Base-by-base conservation (phyloP, 2,113 vertebrate genomes). In the Chloroceryle aenea region DNA sequence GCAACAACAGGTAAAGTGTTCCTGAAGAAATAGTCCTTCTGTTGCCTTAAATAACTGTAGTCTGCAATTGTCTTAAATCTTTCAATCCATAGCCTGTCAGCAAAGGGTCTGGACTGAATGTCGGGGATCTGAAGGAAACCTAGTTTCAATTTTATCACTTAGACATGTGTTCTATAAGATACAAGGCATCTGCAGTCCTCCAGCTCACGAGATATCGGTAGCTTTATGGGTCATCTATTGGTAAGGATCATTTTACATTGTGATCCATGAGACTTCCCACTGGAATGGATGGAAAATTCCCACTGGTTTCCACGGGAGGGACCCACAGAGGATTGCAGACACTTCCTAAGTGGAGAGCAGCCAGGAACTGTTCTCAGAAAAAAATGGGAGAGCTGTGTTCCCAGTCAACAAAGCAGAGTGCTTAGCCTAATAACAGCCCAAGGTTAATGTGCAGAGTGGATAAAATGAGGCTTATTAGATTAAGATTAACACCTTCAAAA, bases 161-260 rank as follows among this genome's bases (percentile, higher is more conserved):
- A 26, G 56, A 23, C 26, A 32, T 9, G 7, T 21, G 20, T n/a
- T 85, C 19, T 50, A 6, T 16, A 7, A 32, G 34, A 32, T 2
- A 5, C 2, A 4, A 40, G 61, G 15, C 19, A 10, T 23, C 45
- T 52, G 23, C 42, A 53, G 30, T 20, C 59, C 21, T 2, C 23
- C 34, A 45, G 29, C 40, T 66, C 32, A 4, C 30, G 3, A 7
- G 32, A 10, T 26, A 5, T 8, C 64, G 17, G 32, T 3, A 7
- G n/a, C 42, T 67, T 23, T 50, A n/a, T 1, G n/a, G 17, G 15
- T 32, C 0, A 0, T 23, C 42, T 63, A 1, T 13, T 17, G 5
- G 8, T 20, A 30, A 79, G 23, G 40, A 25, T 21, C 27, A 61
- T 73, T 58, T 34, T 36, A n/a, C 27, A 2, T 5, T 22, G 40